Evolutionary conservation across 2,888 invertebrate genomes (phyloP), one percentile per base, ranked within the genome.

Genomic region (Aproaerema taeniolella): DNA sequence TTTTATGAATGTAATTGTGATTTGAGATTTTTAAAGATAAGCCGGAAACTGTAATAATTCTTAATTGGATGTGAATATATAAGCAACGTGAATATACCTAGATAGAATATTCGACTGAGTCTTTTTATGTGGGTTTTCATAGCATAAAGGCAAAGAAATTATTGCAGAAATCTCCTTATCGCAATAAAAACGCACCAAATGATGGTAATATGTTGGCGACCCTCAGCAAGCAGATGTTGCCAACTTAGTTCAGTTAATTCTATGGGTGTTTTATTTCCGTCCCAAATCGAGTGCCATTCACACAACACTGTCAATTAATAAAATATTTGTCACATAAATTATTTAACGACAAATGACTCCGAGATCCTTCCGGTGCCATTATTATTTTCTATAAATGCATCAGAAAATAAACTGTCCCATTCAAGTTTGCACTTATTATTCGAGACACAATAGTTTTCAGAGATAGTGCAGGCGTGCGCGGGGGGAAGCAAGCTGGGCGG

Each of bases 251-350:
- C 39, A 44, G 49, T 52, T 73, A 67, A 76, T 73, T 58, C 58
- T 50, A 58, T 68, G 75, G 76, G 77, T 67, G 79, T 71, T 67
- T 62, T 68, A 71, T 71, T 68, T 68, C 63, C 52, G 52, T 56
- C 40, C 41, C 39, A 50, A 47, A 69, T 72, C 65, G 69, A 74
- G 77, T 70, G 58, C 50, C 42, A 53, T 57, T 53, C 55, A 53
- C 52, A 50, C 50, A 42, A 38, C 47, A 45, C 42, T 74, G 72
- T 73, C 81, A 73, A 82, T 83, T 80, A 80, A 77, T 79, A 74
- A 63, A 68, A 69, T 75, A 80, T 82, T 81, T 80, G 80, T 81
- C 80, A 76, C 75, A 77, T 81, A 73, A 79, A 79, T 80, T 69
- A 71, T 63, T 51, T 50, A 51, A 52, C 56, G 63, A 64, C 63